These are phyloP conservation scores for Drosophila planitibia DNA, from an alignment of 2,888 invertebrate species.

Conservation along the genomic window DNA sequence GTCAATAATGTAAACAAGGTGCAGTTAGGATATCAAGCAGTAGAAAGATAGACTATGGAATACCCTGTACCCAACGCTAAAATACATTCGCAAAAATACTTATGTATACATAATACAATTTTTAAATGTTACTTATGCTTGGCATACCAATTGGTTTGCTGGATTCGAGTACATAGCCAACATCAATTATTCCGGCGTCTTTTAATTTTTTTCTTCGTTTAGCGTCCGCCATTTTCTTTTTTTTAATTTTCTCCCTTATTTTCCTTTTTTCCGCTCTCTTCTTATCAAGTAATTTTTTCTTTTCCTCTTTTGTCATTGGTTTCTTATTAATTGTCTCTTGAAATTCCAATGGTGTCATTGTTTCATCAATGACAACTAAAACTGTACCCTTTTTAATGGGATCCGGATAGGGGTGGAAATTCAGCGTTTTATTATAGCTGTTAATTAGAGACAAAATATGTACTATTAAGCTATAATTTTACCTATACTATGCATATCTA, in stretches of 20 bases:
- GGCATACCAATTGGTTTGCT: constrained; percentile 75
- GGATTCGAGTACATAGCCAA: constrained; percentile 60
- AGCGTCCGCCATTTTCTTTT: constrained; percentile 69
- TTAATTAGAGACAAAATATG: neutral
- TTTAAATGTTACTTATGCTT: neutral
- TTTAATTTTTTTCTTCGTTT: constrained; percentile 75
- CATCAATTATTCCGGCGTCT: constrained; percentile 72
- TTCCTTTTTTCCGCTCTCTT: constrained; percentile 62
- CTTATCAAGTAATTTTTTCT: constrained; percentile 74
- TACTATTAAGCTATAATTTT: neutral
- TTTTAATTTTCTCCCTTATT: constrained; percentile 67
- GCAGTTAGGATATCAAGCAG: constrained; percentile 2
- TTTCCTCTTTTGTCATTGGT: constrained; percentile 79
- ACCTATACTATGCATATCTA: neutral
- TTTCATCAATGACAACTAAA: constrained; percentile 85
- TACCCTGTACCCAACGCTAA: neutral
- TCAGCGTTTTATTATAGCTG: constrained; percentile 76
- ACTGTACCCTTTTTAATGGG: constrained; percentile 86
- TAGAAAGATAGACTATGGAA: neutral
- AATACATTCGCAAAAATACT: neutral
- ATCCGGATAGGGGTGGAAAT: constrained; percentile 86
- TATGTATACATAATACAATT: neutral
- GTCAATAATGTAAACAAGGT: constrained; percentile 3
- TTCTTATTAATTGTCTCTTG: constrained; percentile 68
- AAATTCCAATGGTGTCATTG: constrained; percentile 84